Conservation (phyloP, 2,113 vertebrate genomes). For the Bettongia penicillata region DNA sequence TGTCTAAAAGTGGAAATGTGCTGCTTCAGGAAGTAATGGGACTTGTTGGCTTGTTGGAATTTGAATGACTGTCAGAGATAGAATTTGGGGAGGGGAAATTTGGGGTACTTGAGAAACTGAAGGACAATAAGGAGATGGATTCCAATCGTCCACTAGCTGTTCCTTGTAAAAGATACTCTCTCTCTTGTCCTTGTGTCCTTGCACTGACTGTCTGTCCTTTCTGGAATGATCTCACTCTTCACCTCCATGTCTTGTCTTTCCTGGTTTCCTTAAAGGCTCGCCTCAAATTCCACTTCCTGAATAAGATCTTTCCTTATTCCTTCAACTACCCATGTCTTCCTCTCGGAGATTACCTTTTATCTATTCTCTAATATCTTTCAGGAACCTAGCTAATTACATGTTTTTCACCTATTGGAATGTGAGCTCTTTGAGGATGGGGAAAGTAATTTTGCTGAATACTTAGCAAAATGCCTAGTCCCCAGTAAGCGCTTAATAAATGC, state of each 20-base stretch:
- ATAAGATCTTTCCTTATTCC: neutral
- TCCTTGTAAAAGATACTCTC: neutral
- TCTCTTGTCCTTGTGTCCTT: neutral
- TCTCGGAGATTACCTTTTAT: neutral
- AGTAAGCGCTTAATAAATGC: neutral
- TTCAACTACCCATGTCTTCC: neutral
- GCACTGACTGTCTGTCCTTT: neutral
- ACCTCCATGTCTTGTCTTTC: neutral
- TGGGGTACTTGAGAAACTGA: neutral
- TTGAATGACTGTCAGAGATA: neutral
- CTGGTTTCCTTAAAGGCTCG: neutral
- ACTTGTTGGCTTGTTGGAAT: neutral
- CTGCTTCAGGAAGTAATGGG: neutral
- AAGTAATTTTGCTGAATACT: neutral
- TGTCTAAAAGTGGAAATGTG: neutral
- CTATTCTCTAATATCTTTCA: neutral
- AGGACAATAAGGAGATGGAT: neutral
- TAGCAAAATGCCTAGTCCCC: neutral
- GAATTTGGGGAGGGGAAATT: neutral
- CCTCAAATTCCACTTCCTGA: neutral
- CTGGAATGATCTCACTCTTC: neutral
- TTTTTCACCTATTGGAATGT: neutral
- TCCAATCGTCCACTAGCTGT: neutral
- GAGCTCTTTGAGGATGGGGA: neutral
- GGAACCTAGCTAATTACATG: neutral